Base-by-base conservation (phyloP, 2,888 invertebrate species). In the Labia minor region DNA sequence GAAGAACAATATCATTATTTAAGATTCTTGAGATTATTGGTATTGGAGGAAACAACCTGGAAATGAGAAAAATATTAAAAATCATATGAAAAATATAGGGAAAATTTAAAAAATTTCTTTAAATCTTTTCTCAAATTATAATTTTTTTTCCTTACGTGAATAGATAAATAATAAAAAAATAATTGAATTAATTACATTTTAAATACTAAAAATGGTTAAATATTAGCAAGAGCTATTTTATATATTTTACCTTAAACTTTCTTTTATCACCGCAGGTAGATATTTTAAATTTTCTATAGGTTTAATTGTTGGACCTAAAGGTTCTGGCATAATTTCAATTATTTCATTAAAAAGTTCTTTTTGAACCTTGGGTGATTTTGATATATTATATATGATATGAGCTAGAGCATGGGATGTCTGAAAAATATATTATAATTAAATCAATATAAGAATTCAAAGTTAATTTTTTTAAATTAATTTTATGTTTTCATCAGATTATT, bases 311-410 rank as follows among this genome's bases (percentile, higher is more conserved):
- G 76, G 65, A 4, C 70, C 49, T 3, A 78, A 78, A 8, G 73
- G 74, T 21, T 76, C 76, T 0, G 76, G 72, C 49, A 75, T 71
- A 0, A 78, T 69, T 4, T 73, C 72, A 37, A 74, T 74, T 19
- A 87, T 77, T 78, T 90, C 89, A n/a, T 83, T 78, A 70, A 80
- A 81, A 0, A 89, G 77, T 67, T 77, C 78, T 66, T 81, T 81
- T 74, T 90, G 90, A 6, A 80, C 79, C 67, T 82, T 80, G 62
- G 85, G 85, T 74, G 85, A 82, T 71, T 81, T 83, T 0, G 89
- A 85, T 71, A 90, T 76, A 72, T 85, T 82, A 73, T 88, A 90
- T 67, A 89, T 71, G 21, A 86, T 73, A 72, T 87, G 87, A 0
- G 83, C 81, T 72, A 83, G 80, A 1, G 84, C 81, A 69, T 85